phyloP scores from a whole-genome alignment of 2,113 vertebrate species.

The Tonatia bakeri region DNA sequence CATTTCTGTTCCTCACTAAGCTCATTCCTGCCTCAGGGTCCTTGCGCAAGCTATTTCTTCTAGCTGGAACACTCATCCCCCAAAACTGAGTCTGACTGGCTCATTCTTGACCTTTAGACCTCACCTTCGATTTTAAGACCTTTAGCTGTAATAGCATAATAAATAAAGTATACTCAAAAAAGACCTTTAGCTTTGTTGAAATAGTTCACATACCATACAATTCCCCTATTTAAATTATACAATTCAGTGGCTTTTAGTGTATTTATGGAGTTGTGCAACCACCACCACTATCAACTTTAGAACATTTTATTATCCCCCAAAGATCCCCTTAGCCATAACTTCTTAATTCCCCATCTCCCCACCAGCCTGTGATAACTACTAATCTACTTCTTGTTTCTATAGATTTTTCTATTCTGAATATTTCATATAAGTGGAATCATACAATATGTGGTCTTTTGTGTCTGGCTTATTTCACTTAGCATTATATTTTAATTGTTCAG shows the following conservation, averaged over 20 bases:
- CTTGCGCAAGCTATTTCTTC: conserved; percentile 2
- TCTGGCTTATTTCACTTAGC: conserved; percentile 18
- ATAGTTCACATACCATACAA: not conserved
- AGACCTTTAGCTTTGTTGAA: conserved; percentile 5
- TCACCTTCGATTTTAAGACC: not conserved
- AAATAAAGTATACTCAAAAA: not conserved
- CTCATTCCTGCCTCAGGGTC: conserved; percentile 1
- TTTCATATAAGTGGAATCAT: not conserved
- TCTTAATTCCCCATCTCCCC: not conserved
- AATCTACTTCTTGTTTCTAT: not conserved
- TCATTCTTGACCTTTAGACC: conserved; percentile 7
- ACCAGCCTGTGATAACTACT: not conserved
- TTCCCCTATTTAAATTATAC: not conserved
- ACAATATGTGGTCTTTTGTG: not conserved
- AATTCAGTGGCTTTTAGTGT: not conserved
- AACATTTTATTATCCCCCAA: conserved; percentile 20
- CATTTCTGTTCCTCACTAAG: not conserved
- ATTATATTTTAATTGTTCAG: not conserved
- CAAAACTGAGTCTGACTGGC: not conserved
- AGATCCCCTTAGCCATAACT: not conserved
- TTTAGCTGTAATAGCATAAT: not conserved
- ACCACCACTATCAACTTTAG: not conserved
- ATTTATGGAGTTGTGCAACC: not conserved
- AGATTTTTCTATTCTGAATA: not conserved
- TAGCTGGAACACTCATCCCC: not conserved